Base-by-base conservation (phyloP, 2,888 invertebrate species). In the Tanaodytes sp. region DNA sequence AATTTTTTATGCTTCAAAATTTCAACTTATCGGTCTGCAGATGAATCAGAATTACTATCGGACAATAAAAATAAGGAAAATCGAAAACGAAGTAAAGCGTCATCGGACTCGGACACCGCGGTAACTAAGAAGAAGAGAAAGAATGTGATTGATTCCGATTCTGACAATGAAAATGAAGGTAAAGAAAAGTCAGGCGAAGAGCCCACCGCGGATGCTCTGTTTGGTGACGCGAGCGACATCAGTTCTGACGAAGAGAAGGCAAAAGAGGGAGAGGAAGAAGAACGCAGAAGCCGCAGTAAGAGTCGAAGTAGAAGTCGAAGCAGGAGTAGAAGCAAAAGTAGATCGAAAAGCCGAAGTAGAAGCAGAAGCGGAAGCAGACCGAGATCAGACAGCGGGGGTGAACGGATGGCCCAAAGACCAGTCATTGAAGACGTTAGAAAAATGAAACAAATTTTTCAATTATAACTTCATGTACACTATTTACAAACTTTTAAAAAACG, bases 141-240 rank as follows among this genome's bases (percentile, higher is more conserved):
- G 8, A 84, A 85, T 0, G 77, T 91, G 1, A 87, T 92, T 4
- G 91, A 91, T 76, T 89, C 92, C 0, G 93, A 93, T 71, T 90
- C 89, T 66, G 92, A 92, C 43, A 89, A 51, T 9, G 52, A 16
- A 16, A 89, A 88, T 40, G 75, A 74, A 48, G 58, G 48, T 0
- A 75, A 74, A 18, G 73, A 86, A 39, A 84, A 84, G 57, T 85
- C 86, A 42, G 84, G 85, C 52, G 79, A 79, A 27, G 87, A 87
- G 20, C 91, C 91, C 49, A 92, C 91, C 23, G 93, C 95, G 0
- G 93, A 93, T 72, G 95, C 94, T 6, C 87, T 97, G 20, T 97
- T 97, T 85, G 97, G 97, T 9, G 96, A 96, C 86, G 96, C 96
- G 12, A 93, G 95, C 69, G 96, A 96, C 82, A 96, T 96, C 42